A percentile compares a stretch with the other conserved stretches of the same genome.
Conservation (phyloP, 2,113 vertebrate species). For the Cathartes aura region DNA sequence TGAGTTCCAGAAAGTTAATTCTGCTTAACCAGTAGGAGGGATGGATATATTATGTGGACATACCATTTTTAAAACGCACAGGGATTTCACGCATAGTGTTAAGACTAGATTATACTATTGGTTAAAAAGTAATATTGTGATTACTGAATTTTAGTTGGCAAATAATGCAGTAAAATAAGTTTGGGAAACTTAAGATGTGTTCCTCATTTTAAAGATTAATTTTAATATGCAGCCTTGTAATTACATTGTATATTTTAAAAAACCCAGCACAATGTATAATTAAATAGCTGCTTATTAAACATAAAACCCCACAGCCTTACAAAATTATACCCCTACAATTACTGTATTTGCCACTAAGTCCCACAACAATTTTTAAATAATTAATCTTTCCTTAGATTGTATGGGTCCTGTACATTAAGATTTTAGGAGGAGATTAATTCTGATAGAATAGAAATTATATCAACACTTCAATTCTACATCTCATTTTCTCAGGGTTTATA, state of each 20-base stretch:
- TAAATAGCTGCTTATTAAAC: background rate
- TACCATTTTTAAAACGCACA: background rate
- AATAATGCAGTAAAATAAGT: background rate
- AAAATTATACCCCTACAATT: background rate
- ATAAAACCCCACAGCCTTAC: background rate
- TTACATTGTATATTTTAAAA: background rate
- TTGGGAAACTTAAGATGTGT: background rate
- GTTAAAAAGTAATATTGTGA: background rate
- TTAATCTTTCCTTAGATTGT: background rate
- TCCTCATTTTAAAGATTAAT: background rate
- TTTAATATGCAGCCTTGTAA: background rate
- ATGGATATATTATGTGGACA: background rate
- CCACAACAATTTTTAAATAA: background rate
- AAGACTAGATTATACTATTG: background rate
- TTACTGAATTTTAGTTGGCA: background rate
- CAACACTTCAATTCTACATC: background rate
- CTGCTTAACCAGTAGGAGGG: background rate
- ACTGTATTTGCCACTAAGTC: background rate
- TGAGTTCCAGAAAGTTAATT: background rate
- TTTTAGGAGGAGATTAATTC: conserved; percentile 9
- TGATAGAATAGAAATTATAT: conserved; percentile 7
- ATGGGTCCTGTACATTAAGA: background rate
- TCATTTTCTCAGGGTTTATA: conserved; percentile 37
- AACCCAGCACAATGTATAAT: background rate
- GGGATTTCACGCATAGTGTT: background rate